Base-by-base conservation (phyloP, 2,888 invertebrate species). In the Sinodicranocentrus sp. region DNA sequence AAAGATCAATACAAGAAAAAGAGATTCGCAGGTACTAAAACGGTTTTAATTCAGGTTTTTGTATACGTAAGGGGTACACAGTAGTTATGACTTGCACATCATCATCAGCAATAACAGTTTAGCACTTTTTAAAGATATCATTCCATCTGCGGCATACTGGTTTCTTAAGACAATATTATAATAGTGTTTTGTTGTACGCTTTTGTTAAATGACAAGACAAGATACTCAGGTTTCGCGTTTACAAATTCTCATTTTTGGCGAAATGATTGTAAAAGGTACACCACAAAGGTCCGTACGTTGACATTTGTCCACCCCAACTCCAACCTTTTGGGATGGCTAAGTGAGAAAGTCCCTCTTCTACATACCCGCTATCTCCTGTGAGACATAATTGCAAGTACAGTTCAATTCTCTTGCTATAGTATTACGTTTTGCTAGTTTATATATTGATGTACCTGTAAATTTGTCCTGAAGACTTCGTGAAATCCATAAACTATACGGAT, bases 281-380 rank as follows among this genome's bases (percentile, higher is more conserved):
- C 94, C 95, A 96, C 1, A 95, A 91, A 0, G 96, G 96, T 89
- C 94, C 95, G 90, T 93, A 94, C 44, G 93, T 93, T 26, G 95
- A 95, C 0, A 94, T 95, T 0, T 94, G 92, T 0, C 96, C 96
- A 13, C 95, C 95, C 95, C 95, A 95, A 19, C 93, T 93, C 95
- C 95, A 96, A 2, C 95, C 95, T n/a, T 94, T 92, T 0, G 96
- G 96, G 86, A 96, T 96, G 65, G 95, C 95, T 72, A 95, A 91
- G 89, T 95, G 95, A 80, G 93, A 93, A 54, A 96, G 91, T 0
- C 95, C 95, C 17, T 94, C 93, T 70, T 93, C 92, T 48, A 96
- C 92, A n/a, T 94, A 92, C 5, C 94, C 94, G 59, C 89, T 89
- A 39, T 90, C 87, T 57, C 89, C 90, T 90, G n/a, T n/a, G n/a